These are phyloP conservation scores for Myiozetetes cayanensis DNA, from an alignment of 2,113 vertebrate genomes.

Conservation along the genomic window DNA sequence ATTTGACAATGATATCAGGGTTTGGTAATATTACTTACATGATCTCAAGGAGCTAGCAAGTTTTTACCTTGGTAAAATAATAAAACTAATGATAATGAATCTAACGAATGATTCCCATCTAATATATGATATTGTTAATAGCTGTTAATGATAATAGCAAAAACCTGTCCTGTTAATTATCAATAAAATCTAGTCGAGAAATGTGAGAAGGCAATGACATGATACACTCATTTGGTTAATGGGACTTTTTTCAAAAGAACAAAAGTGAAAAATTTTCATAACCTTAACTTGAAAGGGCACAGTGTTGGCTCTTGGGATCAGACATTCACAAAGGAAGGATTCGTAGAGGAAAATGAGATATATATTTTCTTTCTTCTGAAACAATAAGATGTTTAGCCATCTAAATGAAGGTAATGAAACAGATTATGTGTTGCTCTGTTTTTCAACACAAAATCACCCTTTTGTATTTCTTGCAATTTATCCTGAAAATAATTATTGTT, in stretches of 20 bases:
- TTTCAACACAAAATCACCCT: neutral
- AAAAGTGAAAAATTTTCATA: neutral
- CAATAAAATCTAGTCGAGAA: neutral
- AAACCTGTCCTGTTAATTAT: slow-evolving; percentile 3
- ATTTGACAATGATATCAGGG: neutral
- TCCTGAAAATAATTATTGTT: neutral
- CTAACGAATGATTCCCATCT: neutral
- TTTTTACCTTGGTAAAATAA: neutral
- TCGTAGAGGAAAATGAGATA: neutral
- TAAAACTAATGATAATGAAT: neutral
- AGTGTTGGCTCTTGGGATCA: neutral
- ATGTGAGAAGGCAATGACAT: slow-evolving; percentile 15
- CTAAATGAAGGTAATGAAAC: neutral
- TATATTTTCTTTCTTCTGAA: neutral
- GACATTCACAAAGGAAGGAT: neutral
- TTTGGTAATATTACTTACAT: neutral
- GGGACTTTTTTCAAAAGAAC: neutral
- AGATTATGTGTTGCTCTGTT: neutral
- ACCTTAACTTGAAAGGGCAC: neutral
- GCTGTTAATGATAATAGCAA: slow-evolving; percentile 1
- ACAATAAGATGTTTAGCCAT: neutral
- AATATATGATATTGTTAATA: neutral
- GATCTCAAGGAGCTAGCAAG: neutral
- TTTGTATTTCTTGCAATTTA: neutral
- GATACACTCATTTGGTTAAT: neutral